Evolutionary conservation across 53 echinoderm and acorn worm genomes (phyloP), one percentile per base, ranked within the genome.

Genomic region (Holothuria scabra): DNA sequence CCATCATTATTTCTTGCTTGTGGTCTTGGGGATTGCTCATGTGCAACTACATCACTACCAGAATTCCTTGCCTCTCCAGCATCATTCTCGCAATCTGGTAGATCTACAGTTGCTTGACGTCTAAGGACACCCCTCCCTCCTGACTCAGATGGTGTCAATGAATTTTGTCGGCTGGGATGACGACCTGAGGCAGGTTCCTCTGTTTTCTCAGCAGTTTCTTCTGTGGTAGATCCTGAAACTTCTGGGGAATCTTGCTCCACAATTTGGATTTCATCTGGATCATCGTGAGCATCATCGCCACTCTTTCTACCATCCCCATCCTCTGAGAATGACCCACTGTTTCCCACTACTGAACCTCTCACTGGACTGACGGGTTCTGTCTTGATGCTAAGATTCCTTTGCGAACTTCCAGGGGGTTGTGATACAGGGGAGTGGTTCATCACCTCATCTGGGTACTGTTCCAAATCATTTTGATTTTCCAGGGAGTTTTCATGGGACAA

Each of bases 361-460:
- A 91, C 95, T 59, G 96, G 96, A 60, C 96, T 96, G 34, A 96
- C 90, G 59, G 96, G 96, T 82, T 96, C 96, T 7, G 89, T 86
- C 58, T 96, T 96, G 88, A 96, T 95, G 76, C 52, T 52, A 3
- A 52, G 5, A 52, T 52, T 52, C 18, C 59, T 80, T 74, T 23
- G 80, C 13, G 46, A 76, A 48, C 82, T 80, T 76, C 61, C 37
- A 24, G 46, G 67, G 62, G 46, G 89, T 59, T 59, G 86, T 46
- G 67, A 59, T 57, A 8, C 57, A 32, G 69, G 90, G 65, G 86
- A 86, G 76, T 30, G 72, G 72, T 46, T 78, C 68, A 48, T 84
- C 70, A 84, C 88, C 81, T 79, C 52, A 78, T 67, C 86, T 31
- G 86, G 88, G 60, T 71, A 65, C 79, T 74, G 76, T 31, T 89